Evolutionary conservation across 2,888 invertebrate species (phyloP).

Genomic region (Eupsilia transversa): DNA sequence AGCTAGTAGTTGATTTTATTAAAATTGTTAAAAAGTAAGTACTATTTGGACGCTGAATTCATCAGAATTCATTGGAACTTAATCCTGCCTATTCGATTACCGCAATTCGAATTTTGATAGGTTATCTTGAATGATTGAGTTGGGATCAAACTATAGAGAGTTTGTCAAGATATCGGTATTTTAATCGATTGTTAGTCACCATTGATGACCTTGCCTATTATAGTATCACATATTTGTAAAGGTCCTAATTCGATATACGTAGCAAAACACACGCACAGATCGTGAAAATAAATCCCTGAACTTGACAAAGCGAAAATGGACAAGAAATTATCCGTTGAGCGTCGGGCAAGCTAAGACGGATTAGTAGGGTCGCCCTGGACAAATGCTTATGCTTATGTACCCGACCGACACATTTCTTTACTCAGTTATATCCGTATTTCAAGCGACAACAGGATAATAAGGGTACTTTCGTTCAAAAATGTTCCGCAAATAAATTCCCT

Average conservation of each 20-base stretch:
- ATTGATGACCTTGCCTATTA: too few relatives aligned
- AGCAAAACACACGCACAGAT: slow-evolving; percentile 18
- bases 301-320: slow-evolving; percentile 53
- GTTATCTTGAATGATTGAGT: slow-evolving; percentile 13
- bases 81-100: slow-evolving; percentile 21
- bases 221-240: neutral
- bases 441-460: slow-evolving; percentile 46
- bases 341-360: slow-evolving; percentile 38
- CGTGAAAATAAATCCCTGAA: slow-evolving; percentile 39
- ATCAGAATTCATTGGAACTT: slow-evolving; percentile 7
- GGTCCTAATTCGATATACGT: neutral
- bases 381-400: slow-evolving; percentile 48
- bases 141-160: neutral
- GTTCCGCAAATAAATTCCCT: slow-evolving; percentile 36
- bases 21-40: neutral
- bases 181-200: neutral
- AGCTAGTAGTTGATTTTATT: neutral
- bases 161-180: slow-evolving; percentile 12
- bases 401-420: slow-evolving; percentile 45
- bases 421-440: slow-evolving; percentile 34
- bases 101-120: slow-evolving; percentile 23
- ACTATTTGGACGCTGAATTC: slow-evolving; percentile 1
- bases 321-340: slow-evolving; percentile 53
- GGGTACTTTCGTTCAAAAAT: slow-evolving; percentile 43
- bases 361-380: slow-evolving; percentile 56